Base-by-base conservation (phyloP, 2,797 vertebrate genomes). In the Odontamblyopus rebecca region DNA sequence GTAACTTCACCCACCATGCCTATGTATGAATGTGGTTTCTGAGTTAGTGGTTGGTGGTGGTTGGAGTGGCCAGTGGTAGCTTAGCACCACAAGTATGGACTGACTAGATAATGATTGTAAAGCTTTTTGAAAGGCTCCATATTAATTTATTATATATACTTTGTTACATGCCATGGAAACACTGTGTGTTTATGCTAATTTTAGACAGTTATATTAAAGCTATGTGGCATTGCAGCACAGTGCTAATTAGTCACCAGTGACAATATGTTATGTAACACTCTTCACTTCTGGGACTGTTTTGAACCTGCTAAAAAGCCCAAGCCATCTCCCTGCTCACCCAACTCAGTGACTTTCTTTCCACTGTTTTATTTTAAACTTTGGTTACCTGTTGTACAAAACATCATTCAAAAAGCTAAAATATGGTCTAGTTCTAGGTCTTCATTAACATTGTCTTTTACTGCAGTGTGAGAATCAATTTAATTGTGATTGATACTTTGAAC, bases 161-260 rank as follows among this genome's bases (percentile, higher is more conserved):
- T 44, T 56, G n/a, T 60, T 15, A 15, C 1, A 18, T 18, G 6
- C 32, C 29, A 6, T 19, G 3, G 13, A 9, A 35, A 6, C 4
- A 12, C 3, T 63, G 61, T 44, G 32, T 63, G 61, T 50, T 71
- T 18, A 48, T 56, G 54, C 50, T 57, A 53, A 44, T 69, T 68
- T 27, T 41, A 54, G n/a, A 3, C 30, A 3, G 56, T 50, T 80
- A 68, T 62, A 71, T 71, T 66, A 76, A 79, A 77, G 68, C 73
- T 41, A 26, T 13, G 62, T 70, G 67, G 74, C 65, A 60, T 29
- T 73, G 68, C 26, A 23, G 67, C 63, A 59, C 2, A 5, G 44
- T 71, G 53, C 70, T 72, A 71, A 78, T 78, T 66, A 54, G 77
- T 75, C 53, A 72, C 65, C 69, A 69, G 73, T 71, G 75, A 78